Conservation (phyloP, 2,888 invertebrate genomes). For the Heliconius sara region DNA sequence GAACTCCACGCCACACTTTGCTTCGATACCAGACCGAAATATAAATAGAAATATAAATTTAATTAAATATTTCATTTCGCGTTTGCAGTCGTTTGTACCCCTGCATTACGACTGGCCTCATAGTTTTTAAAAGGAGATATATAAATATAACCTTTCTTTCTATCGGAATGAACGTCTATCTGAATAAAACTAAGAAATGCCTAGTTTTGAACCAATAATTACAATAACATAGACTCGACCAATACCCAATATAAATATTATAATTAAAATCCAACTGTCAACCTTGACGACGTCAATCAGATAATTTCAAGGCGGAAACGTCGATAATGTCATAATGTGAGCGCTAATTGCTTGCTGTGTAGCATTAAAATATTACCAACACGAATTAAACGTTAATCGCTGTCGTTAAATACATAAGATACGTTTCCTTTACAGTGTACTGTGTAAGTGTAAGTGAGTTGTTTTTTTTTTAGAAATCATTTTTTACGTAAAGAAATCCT, state of each 20-base stretch:
- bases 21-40: too few species aligned
- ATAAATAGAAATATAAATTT: too few species aligned
- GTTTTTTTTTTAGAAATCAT: not conserved
- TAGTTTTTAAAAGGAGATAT: too few species aligned
- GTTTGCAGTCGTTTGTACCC: too few species aligned
- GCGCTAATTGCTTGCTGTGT: slow-evolving; percentile 50
- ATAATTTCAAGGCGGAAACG: slow-evolving; percentile 47
- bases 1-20: too few species aligned
- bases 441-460: slow-evolving; percentile 29
- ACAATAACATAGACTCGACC: not conserved
- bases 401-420: slow-evolving; percentile 59
- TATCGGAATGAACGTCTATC: not conserved
- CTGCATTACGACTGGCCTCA: too few species aligned
- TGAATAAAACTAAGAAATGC: not conserved
- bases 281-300: slow-evolving; percentile 40
- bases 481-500: too few species aligned
- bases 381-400: slow-evolving; percentile 71
- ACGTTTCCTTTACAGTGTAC: slow-evolving; percentile 40
- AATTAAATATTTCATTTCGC: too few species aligned
- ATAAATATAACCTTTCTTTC: too few species aligned
- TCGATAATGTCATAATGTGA: slow-evolving; percentile 48
- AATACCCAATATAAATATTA: not conserved
- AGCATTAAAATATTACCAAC: slow-evolving; percentile 67
- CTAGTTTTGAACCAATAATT: not conserved
- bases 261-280: slow-evolving; percentile 21